These are phyloP conservation scores for Parochlus steinenii DNA, from an alignment of 2,888 invertebrate genomes.

Conservation along the genomic window DNA sequence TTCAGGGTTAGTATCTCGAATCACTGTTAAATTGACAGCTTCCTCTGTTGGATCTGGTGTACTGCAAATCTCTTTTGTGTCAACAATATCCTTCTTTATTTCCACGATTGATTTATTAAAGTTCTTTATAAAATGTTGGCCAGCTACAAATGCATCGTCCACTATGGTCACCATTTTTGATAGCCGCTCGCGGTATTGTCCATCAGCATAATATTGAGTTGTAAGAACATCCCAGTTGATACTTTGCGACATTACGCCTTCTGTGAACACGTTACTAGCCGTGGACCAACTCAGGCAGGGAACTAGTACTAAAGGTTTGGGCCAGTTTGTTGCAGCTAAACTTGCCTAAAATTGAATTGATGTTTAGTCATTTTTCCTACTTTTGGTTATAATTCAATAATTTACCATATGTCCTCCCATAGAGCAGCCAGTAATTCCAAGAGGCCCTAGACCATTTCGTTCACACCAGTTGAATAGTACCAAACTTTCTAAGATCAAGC, in stretches of 20 bases:
- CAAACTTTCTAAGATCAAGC: conserved; percentile 81
- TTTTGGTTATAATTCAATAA: conserved; percentile 8
- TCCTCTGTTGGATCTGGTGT: conserved; percentile 4
- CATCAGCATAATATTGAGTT: conserved; percentile 70
- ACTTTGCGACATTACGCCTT: conserved; percentile 90
- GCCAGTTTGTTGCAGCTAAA: conserved; percentile 90
- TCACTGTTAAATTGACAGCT: conserved; percentile 4
- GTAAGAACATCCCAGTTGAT: conserved; percentile 88
- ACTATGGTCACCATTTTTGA: conserved; percentile 74
- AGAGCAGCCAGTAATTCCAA: conserved; percentile 88
- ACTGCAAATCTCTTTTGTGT: conserved; percentile 14
- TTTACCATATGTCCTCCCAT: conserved; percentile 74
- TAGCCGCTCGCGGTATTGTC: conserved; percentile 62
- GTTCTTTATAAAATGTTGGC: conserved; percentile 53
- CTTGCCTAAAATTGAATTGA: conserved; percentile 54
- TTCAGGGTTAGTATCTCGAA: conserved; percentile 6
- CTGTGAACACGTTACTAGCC: conserved; percentile 87
- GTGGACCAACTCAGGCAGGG: conserved; percentile 97
- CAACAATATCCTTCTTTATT: conserved; percentile 27
- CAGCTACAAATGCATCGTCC: conserved; percentile 54
- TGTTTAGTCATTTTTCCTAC: conserved; percentile 4
- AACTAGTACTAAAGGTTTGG: conserved; percentile 79
- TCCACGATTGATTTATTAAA: conserved; percentile 36
- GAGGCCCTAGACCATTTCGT: conserved; percentile 73
- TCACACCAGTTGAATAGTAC: conserved; percentile 92